A percentile compares a stretch with the other conserved stretches of the same genome.
These are phyloP conservation scores for Prionailurus viverrinus DNA, from an alignment of 2,113 vertebrate genomes.

Conservation along the genomic window DNA sequence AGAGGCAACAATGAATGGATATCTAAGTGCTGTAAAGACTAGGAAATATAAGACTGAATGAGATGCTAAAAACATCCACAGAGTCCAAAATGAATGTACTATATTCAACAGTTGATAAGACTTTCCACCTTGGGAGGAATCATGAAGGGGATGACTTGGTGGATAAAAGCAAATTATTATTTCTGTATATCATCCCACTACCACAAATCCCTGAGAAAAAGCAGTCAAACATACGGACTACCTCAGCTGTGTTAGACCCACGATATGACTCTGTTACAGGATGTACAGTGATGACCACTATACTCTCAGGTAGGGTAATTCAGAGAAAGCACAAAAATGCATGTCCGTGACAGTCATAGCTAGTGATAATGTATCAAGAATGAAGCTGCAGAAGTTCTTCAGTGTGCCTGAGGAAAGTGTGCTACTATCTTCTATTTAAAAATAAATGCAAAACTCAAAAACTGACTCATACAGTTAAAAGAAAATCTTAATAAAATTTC, in stretches of 20 bases:
- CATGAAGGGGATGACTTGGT: background rate
- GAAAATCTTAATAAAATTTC: background rate
- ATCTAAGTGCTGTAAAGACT: background rate
- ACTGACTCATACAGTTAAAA: background rate
- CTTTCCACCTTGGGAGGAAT: background rate
- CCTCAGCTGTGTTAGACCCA: background rate
- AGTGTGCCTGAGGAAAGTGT: background rate
- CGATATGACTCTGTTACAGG: background rate
- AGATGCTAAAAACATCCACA: background rate
- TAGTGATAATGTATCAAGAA: background rate
- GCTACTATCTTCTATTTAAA: background rate
- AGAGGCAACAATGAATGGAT: conserved; percentile 1
- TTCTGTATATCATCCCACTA: background rate
- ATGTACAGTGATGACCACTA: background rate
- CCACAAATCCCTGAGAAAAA: conserved; percentile 12
- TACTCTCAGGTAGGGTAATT: background rate
- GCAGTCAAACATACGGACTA: background rate
- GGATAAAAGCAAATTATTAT: conserved; percentile 40
- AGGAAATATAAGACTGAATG: background rate
- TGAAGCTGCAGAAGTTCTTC: conserved; percentile 53
- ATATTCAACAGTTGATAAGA: conserved; percentile 6
- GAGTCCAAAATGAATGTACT: background rate
- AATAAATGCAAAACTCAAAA: conserved; percentile 47
- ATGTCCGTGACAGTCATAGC: background rate
- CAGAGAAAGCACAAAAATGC: background rate